These are phyloP conservation scores for Solenodon paradoxus DNA, from an alignment of 2,113 vertebrate genomes.

Conservation along the genomic window DNA sequence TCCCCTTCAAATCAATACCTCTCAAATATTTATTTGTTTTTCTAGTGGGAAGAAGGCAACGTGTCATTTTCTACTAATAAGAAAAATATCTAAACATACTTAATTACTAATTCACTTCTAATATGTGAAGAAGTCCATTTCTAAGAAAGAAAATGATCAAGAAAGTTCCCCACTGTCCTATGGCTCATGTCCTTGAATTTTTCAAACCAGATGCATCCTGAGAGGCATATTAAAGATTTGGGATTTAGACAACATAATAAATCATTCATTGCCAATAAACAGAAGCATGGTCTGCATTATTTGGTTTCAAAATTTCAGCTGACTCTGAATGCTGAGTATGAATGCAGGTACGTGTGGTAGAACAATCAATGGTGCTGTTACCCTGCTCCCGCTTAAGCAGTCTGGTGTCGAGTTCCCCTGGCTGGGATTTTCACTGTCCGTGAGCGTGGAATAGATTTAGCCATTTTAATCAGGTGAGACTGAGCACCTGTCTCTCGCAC, in stretches of 20 bases:
- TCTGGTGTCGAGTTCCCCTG: neutral
- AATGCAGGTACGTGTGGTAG: neutral
- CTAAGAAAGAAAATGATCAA: neutral
- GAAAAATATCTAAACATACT: neutral
- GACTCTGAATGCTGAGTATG: neutral
- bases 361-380: neutral
- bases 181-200: slow-evolving; percentile 9
- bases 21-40: neutral
- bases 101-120: neutral
- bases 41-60: neutral
- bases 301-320: neutral
- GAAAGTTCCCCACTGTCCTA: neutral
- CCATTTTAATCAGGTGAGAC: neutral
- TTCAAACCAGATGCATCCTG: neutral
- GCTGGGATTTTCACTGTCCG: neutral
- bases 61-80: slow-evolving; percentile 2
- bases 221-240: slow-evolving; percentile 1
- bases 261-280: slow-evolving; percentile 5
- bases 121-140: neutral
- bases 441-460: neutral
- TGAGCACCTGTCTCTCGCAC: neutral
- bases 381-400: neutral
- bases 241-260: slow-evolving; percentile 34
- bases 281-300: neutral
- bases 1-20: neutral